phyloP scores from a whole-genome alignment of 2,888 invertebrate species.

The Oxyteleia sp. region DNA sequence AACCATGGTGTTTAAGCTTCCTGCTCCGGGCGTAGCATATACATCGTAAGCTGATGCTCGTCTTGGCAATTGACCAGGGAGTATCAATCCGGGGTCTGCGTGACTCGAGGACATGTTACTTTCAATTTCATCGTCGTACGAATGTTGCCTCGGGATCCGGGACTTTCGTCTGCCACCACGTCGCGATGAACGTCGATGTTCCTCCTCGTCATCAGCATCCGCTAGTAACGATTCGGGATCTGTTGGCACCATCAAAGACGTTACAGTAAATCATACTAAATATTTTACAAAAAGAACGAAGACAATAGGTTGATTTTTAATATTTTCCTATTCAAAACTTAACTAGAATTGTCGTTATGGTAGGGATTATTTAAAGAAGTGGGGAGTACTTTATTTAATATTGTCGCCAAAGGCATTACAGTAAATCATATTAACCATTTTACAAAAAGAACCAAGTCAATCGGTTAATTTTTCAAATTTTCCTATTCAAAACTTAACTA shows the following conservation, averaged over 20 bases:
- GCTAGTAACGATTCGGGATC: no score
- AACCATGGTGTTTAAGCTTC: constrained; percentile 85
- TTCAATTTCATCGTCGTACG: constrained; percentile 94
- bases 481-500: neutral
- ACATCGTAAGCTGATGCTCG: constrained; percentile 95
- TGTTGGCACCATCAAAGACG: no score
- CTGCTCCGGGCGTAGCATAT: constrained; percentile 90
- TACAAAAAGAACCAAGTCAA: neutral
- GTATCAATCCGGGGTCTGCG: constrained; percentile 89
- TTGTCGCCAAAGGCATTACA: no score
- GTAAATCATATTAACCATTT: no score
- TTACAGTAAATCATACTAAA: no score
- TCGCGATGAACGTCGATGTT: no score
- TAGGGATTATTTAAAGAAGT: no score
- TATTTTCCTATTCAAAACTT: neutral
- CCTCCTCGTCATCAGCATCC: no score
- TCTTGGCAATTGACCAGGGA: constrained; percentile 93
- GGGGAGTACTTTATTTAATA: no score
- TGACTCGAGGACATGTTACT: constrained; percentile 82
- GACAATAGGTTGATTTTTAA: neutral
- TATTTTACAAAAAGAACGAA: neutral
- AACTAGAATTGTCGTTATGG: no score
- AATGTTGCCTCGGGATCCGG: constrained; percentile 95
- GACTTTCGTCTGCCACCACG: no score
- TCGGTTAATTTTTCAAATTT: neutral